Conservation (phyloP, 2,113 vertebrate species). For the Drymodes brunneopygia region DNA sequence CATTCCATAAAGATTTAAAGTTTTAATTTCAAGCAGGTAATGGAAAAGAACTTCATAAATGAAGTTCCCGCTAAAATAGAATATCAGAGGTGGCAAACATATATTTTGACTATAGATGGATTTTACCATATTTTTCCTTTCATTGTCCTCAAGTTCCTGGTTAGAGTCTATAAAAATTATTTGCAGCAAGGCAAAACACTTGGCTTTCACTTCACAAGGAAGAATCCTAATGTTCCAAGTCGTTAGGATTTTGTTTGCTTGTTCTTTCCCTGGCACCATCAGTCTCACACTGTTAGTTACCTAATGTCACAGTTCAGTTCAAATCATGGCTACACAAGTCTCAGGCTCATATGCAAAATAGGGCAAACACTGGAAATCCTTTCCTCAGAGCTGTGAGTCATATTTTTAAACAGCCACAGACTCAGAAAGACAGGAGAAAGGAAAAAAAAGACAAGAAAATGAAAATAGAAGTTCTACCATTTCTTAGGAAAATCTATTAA, state of each 20-base stretch:
- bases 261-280: not conserved
- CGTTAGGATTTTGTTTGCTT: not conserved
- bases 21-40: not conserved
- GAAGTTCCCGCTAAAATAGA: not conserved
- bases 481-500: not conserved
- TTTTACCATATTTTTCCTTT: not conserved
- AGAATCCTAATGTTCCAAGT: not conserved
- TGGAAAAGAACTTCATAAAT: not conserved
- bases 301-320: not conserved
- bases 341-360: not conserved
- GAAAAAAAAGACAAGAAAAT: rapidly evolving
- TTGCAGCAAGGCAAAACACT: not conserved
- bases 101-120: not conserved
- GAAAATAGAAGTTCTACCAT: not conserved
- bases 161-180: not conserved
- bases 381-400: not conserved
- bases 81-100: not conserved
- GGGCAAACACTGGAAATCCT: not conserved
- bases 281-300: not conserved
- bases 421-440: not conserved
- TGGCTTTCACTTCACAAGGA: not conserved
- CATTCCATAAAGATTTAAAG: not conserved
- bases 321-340: not conserved
- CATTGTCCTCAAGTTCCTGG: not conserved
- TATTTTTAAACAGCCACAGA: not conserved